phyloP scores from a whole-genome alignment of 2,113 vertebrate genomes.

The Salvelinus namaycush region DNA sequence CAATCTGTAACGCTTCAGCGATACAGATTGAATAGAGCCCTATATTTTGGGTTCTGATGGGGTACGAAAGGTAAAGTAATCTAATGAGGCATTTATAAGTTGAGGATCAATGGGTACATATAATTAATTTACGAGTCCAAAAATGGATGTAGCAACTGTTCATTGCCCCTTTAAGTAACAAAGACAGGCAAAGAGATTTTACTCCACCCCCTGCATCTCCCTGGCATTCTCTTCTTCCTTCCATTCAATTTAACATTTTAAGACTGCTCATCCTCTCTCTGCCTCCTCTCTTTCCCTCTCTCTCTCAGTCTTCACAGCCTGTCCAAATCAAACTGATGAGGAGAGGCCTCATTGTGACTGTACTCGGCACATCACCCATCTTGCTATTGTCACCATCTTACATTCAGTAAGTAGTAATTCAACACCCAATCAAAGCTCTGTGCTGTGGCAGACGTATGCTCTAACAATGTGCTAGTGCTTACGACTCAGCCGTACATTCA shows the following conservation, averaged over 20 bases:
- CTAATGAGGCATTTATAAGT: no score
- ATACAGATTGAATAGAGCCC: no score
- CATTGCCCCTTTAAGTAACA: constrained; percentile 18
- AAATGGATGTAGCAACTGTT: no score
- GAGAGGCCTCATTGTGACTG: constrained; percentile 21
- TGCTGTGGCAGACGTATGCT: not conserved
- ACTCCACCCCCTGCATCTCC: constrained; percentile 57
- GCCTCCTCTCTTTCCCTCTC: not conserved
- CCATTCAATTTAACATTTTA: constrained; percentile 43
- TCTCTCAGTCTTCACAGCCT: constrained; percentile 34
- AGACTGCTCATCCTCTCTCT: constrained; percentile 31
- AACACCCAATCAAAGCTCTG: constrained; percentile 4
- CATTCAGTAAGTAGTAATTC: constrained; percentile 4
- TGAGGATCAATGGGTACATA: no score
- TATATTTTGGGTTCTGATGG: no score
- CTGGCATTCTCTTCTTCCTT: constrained; percentile 30
- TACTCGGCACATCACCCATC: constrained; percentile 57
- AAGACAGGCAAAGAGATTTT: constrained; percentile 46
- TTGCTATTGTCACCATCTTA: constrained; percentile 44
- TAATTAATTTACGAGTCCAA: no score
- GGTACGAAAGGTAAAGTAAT: no score
- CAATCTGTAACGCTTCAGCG: no score
- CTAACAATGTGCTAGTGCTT: not conserved
- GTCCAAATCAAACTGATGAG: constrained; percentile 28
- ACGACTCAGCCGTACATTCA: no score